phyloP scores from a whole-genome alignment of 2,113 vertebrate genomes.

The Chaenocephalus aceratus region DNA sequence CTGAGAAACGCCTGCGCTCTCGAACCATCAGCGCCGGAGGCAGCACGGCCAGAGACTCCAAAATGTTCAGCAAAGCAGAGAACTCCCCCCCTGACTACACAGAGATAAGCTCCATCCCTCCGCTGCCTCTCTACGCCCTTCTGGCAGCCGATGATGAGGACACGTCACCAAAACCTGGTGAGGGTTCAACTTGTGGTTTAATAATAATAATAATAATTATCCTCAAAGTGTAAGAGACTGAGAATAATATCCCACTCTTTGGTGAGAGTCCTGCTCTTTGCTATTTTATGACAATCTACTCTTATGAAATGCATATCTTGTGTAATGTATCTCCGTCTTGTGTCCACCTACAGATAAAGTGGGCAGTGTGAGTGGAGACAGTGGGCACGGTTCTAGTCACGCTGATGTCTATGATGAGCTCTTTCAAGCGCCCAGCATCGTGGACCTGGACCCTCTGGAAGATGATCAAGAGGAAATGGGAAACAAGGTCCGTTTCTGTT shows the following conservation, averaged over 20 bases:
- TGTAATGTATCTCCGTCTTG: constrained; percentile 22
- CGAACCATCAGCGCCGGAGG: constrained; percentile 95
- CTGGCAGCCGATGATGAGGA: constrained; percentile 97
- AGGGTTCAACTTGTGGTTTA: neutral
- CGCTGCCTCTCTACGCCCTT: constrained; percentile 93
- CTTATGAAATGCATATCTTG: constrained; percentile 21
- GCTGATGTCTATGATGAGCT: constrained; percentile 92
- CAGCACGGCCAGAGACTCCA: constrained; percentile 91
- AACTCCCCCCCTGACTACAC: constrained; percentile 88
- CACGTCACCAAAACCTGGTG: constrained; percentile 76
- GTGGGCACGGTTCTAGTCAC: constrained; percentile 81
- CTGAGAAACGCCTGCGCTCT: constrained; percentile 89
- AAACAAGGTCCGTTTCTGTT: constrained; percentile 79
- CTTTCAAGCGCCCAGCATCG: constrained; percentile 85
- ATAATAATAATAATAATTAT: neutral
- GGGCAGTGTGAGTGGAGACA: constrained; percentile 82
- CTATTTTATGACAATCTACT: neutral
- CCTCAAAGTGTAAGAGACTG: neutral
- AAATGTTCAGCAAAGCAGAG: constrained; percentile 90
- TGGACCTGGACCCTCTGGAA: constrained; percentile 85
- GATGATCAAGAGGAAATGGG: constrained; percentile 84
- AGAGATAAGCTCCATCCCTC: constrained; percentile 96
- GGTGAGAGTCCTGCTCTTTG: too few relatives aligned
- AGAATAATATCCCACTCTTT: neutral
- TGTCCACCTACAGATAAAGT: constrained; percentile 81